A percentile compares a stretch with the other conserved stretches of the same genome.
Evolutionary conservation across 2,113 vertebrate genomes (phyloP).

Genomic region (Elaphurus davidianus): DNA sequence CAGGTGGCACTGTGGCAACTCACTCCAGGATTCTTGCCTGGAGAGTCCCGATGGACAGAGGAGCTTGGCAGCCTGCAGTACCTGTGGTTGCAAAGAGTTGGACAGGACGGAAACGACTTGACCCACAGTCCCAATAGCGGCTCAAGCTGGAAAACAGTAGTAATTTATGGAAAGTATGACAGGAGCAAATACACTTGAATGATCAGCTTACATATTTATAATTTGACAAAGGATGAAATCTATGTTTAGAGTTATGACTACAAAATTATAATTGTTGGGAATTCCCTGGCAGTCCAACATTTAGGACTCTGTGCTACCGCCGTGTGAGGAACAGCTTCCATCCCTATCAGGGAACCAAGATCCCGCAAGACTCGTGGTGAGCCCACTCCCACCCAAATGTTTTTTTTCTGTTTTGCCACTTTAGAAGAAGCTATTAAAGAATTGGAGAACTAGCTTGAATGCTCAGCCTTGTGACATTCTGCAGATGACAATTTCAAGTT

Average conservation of each 20-base stretch:
- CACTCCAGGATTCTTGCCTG: not conserved
- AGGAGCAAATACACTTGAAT: not conserved
- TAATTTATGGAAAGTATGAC: not conserved
- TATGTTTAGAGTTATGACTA: not conserved
- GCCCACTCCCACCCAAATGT: not conserved
- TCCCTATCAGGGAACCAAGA: not conserved
- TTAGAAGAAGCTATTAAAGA: not conserved
- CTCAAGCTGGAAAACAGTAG: not conserved
- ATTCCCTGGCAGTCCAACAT: not conserved
- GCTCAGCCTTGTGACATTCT: not conserved
- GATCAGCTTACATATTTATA: not conserved
- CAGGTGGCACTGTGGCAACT: not conserved
- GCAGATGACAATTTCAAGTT: not conserved
- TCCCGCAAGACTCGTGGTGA: fast-evolving
- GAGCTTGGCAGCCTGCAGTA: not conserved
- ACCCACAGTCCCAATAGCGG: not conserved
- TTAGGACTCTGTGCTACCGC: not conserved
- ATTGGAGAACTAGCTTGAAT: not conserved
- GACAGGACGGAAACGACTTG: not conserved
- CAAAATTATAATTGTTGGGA: slow-evolving; percentile 15
- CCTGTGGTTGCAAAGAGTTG: not conserved
- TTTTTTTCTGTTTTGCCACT: not conserved
- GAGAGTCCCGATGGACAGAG: not conserved
- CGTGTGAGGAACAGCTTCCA: not conserved
- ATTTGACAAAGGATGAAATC: not conserved